A percentile compares a stretch with the other conserved stretches of the same genome.
Evolutionary conservation across 2,797 vertebrate species (phyloP).

Genomic region (Aldrovandia affinis): DNA sequence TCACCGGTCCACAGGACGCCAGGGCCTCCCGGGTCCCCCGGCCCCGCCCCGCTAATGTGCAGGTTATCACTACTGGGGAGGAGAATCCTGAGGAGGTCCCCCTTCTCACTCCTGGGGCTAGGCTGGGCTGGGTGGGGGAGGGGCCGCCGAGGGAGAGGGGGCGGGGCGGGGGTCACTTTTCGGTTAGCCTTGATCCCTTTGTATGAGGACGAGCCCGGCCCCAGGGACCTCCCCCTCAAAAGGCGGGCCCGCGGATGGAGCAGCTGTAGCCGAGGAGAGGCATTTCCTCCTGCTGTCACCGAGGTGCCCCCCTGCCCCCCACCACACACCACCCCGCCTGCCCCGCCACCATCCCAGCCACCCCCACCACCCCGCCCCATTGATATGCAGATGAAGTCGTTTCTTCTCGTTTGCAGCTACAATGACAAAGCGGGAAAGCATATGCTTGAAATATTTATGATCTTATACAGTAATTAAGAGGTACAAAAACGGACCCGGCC

Average conservation of each 20-base stretch:
- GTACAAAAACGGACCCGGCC: conserved; percentile 58
- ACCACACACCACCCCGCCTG: conserved; percentile 35
- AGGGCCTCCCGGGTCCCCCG: conserved; percentile 65
- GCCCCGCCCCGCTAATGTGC: conserved; percentile 74
- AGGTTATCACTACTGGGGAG: conserved; percentile 82
- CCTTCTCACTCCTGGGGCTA: conserved; percentile 74
- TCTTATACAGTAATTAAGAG: conserved; percentile 66
- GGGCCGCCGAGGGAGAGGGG: conserved; percentile 57
- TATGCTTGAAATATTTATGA: conserved; percentile 85
- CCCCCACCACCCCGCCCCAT: conserved; percentile 52
- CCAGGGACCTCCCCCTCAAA: conserved; percentile 74
- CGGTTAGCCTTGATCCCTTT: conserved; percentile 86
- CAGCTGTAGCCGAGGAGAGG: conserved; percentile 84
- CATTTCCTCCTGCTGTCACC: conserved; percentile 84
- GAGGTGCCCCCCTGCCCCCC: conserved; percentile 53
- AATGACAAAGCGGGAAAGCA: conserved; percentile 82
- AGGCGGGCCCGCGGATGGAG: conserved; percentile 82
- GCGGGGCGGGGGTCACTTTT: conserved; percentile 68
- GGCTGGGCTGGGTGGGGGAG: conserved; percentile 64
- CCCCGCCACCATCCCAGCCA: conserved; percentile 28
- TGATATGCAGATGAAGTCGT: conserved; percentile 82
- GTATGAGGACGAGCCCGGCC: conserved; percentile 71
- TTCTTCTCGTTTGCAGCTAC: conserved; percentile 79
- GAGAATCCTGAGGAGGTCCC: conserved; percentile 84
- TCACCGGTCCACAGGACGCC: conserved; percentile 74